Evolutionary conservation across 2,888 invertebrate genomes (phyloP).

Genomic region (Rhagium mordax): DNA sequence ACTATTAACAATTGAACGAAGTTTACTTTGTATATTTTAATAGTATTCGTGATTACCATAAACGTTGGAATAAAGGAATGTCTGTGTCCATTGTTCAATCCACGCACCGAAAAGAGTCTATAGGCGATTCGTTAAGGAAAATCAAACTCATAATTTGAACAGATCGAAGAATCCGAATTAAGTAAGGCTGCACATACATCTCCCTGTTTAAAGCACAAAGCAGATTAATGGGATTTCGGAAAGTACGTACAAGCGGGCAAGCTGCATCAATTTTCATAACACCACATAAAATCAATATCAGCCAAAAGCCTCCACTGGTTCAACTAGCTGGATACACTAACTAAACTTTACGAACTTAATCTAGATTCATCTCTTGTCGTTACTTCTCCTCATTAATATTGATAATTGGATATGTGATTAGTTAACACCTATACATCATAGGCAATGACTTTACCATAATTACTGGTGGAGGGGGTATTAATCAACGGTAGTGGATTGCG

Average conservation of each 20-base stretch:
- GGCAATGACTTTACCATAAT: neutral
- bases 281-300: conserved; percentile 11
- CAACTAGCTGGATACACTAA: neutral
- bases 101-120: too few relatives aligned
- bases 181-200: too few relatives aligned
- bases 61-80: too few relatives aligned
- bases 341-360: conserved; percentile 3
- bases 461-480: neutral
- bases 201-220: too few relatives aligned
- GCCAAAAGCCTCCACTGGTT: neutral
- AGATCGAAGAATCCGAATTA: too few relatives aligned
- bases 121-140: too few relatives aligned
- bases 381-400: neutral
- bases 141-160: too few relatives aligned
- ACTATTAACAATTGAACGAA: too few relatives aligned
- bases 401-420: conserved; percentile 12
- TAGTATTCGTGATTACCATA: neutral
- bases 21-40: neutral
- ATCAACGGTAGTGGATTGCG: neutral
- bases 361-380: conserved; percentile 11
- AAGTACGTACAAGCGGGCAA: neutral
- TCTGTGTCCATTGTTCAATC: too few relatives aligned
- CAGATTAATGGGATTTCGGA: neutral
- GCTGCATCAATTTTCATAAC: neutral
- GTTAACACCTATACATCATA: conserved; percentile 1